Base-by-base conservation (phyloP, 2,797 vertebrate species). In the Falco biarmicus region DNA sequence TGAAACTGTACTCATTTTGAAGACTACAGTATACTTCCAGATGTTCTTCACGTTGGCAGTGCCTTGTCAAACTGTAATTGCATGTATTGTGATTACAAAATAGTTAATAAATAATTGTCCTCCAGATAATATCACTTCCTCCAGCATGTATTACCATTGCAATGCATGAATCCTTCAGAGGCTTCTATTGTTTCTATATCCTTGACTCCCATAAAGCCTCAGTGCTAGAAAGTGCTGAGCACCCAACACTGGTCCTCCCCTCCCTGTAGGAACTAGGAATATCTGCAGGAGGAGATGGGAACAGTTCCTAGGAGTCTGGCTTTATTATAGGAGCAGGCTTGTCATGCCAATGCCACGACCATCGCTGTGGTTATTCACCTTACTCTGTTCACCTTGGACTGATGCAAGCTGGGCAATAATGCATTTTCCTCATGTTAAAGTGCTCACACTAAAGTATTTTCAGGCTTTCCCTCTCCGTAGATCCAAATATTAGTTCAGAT, bases 1-100 rank as follows among this genome's bases (percentile, higher is more conserved):
- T 74, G 64, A 97, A 96, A 88, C 84, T 90, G 90, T 84, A 73
- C 66, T 94, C 34, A 22, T 95, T 96, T 79, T 90, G 83, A 96
- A 81, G 96, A 94, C 66, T 84, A 11, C n/a, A 51, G 63, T 66
- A 61, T 5, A 4, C 25, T 87, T 93, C 64, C 88, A 92, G 83
- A 96, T 89, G 79, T 92, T 94, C 87, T 79, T 97, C 93, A 77
- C 6, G 6, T 87, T 39, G 75, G 14, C n/a, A 56, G 22, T 73
- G 76, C 75, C 86, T 93, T 89, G 73, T 95, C 71, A 89, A 88
- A 69, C 64, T 81, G 65, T 87, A 96, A 84, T 66, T 90, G 59
- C 69, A 31, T 75, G 69, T 59, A 84, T 71, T 93, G 69, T 87
- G 82, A 90, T 94, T 95, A 79, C 66, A 91, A 92, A 96, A 87